Conservation (phyloP, 2,888 invertebrate genomes). For the Tipula confusa region DNA sequence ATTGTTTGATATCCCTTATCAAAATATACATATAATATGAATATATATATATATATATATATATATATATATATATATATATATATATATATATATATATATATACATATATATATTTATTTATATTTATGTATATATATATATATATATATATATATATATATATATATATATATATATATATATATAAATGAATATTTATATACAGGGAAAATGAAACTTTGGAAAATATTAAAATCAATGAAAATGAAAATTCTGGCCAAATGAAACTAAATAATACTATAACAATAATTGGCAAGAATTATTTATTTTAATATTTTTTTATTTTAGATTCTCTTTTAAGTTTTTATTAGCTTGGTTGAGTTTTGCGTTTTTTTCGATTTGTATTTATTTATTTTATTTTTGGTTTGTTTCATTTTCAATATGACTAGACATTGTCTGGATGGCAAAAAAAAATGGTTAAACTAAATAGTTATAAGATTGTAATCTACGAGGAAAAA, state of each 20-base stretch:
- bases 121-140: too few relatives aligned
- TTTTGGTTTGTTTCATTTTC: constrained; percentile 21
- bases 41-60: too few relatives aligned
- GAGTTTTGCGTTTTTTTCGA: neutral
- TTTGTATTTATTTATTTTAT: neutral
- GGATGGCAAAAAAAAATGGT: neutral
- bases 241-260: neutral
- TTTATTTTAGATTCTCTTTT: constrained; percentile 28
- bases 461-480: constrained; percentile 29
- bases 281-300: constrained; percentile 7
- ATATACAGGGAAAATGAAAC: neutral
- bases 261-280: constrained; percentile 25
- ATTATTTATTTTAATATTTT: constrained; percentile 13
- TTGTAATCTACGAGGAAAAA: neutral
- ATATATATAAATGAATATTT: neutral
- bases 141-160: too few relatives aligned
- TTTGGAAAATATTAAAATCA: constrained; percentile 5
- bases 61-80: too few relatives aligned
- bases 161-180: too few relatives aligned
- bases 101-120: too few relatives aligned
- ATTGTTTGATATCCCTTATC: constrained; percentile 6
- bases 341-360: neutral
- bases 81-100: too few relatives aligned
- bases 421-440: constrained; percentile 28
- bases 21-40: neutral